phyloP scores from a whole-genome alignment of 2,797 vertebrate genomes.

The Falco peregrinus region DNA sequence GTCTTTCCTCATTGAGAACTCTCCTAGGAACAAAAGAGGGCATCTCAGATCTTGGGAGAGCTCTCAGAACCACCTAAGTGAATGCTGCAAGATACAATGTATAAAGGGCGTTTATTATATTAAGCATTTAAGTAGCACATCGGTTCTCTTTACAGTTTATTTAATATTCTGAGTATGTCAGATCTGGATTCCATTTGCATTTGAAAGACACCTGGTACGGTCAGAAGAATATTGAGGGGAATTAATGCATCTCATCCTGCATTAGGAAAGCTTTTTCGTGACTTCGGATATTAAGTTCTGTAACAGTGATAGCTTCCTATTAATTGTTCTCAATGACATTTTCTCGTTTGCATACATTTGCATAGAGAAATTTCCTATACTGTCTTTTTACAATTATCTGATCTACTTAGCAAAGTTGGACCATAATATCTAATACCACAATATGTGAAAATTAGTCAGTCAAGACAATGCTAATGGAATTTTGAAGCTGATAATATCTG shows the following conservation, averaged over 20 bases:
- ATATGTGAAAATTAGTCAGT: neutral
- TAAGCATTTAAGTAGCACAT: neutral
- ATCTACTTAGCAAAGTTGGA: neutral
- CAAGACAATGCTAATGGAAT: neutral
- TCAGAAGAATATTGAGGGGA: neutral
- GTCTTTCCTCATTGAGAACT: neutral
- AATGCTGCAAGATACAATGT: neutral
- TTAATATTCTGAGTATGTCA: neutral
- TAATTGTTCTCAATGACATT: neutral
- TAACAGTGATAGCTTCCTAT: neutral
- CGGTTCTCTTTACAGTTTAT: neutral
- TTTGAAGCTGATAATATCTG: neutral
- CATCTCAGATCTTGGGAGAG: neutral
- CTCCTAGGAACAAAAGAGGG: neutral
- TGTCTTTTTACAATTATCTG: neutral
- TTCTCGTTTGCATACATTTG: neutral
- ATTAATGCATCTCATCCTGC: neutral
- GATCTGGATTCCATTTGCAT: slow-evolving; percentile 13
- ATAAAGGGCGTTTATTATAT: neutral
- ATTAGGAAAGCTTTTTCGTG: neutral
- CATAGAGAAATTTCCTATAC: neutral
- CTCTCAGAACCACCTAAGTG: neutral
- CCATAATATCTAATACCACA: neutral
- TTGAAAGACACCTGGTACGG: neutral
- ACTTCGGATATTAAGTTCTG: neutral